Conservation (phyloP, 2,797 vertebrate genomes). For the Leuciscus waleckii region DNA sequence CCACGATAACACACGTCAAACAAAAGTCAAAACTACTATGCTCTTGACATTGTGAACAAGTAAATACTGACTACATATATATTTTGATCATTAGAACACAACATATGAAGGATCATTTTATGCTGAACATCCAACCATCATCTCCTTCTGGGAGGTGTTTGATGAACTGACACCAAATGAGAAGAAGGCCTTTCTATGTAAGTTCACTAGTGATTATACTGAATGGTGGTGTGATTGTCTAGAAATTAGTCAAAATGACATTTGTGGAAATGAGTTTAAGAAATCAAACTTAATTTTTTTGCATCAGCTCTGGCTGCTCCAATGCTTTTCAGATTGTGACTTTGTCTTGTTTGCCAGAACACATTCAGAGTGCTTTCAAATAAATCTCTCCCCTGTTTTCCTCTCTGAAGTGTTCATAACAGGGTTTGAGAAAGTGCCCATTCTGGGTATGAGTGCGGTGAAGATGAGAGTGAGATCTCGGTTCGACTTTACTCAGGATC, state of each 20-base stretch:
- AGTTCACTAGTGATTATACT: constrained; percentile 40
- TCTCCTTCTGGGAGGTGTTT: constrained; percentile 78
- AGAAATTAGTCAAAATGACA: not conserved
- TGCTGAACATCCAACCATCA: constrained; percentile 66
- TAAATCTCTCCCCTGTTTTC: not conserved
- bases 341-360: not conserved
- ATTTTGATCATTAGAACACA: constrained; percentile 64
- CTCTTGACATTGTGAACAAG: not conserved
- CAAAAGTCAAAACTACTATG: too few relatives aligned
- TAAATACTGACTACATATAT: not conserved
- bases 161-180: constrained; percentile 67
- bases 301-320: not conserved
- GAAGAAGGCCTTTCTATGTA: constrained; percentile 78
- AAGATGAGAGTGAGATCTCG: constrained; percentile 64
- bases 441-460: constrained; percentile 68
- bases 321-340: not conserved
- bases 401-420: constrained; percentile 73
- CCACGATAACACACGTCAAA: not conserved
- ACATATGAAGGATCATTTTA: constrained; percentile 48
- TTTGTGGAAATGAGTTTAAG: not conserved
- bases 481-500: constrained; percentile 59
- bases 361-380: not conserved
- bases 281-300: not conserved
- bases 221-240: not conserved
- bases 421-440: constrained; percentile 74